Conservation (phyloP, 2,797 vertebrate genomes). For the Phylloscopus collybita region DNA sequence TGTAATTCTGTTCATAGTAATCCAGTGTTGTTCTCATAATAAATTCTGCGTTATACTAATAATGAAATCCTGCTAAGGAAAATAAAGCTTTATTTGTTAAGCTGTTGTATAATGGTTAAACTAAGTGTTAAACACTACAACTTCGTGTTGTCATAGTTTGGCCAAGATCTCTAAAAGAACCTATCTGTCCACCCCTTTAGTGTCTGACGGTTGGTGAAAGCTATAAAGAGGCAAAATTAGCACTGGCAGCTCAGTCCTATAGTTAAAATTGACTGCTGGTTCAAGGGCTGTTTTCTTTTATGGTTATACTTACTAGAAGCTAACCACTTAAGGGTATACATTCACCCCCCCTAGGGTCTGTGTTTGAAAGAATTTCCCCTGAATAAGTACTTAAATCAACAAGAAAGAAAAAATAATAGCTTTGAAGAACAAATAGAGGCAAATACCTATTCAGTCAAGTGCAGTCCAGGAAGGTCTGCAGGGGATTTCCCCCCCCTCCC, state of each 20-base stretch:
- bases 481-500: fast-evolving
- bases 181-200: not conserved
- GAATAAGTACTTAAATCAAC: not conserved
- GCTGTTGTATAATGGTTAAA: not conserved
- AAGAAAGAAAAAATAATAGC: not conserved
- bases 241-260: not conserved
- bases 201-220: not conserved
- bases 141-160: not conserved
- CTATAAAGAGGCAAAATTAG: not conserved
- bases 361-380: not conserved
- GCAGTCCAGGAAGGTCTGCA: not conserved
- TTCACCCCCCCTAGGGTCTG: not conserved
- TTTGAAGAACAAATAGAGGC: not conserved
- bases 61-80: not conserved
- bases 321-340: not conserved
- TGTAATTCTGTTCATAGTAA: not conserved
- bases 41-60: not conserved
- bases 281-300: not conserved
- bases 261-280: fast-evolving
- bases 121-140: not conserved
- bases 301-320: not conserved
- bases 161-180: not conserved
- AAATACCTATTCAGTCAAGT: not conserved
- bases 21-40: not conserved
- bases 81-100: not conserved